These are phyloP conservation scores for Platycheirus albimanus DNA, from an alignment of 2,888 invertebrate species.

Conservation along the genomic window DNA sequence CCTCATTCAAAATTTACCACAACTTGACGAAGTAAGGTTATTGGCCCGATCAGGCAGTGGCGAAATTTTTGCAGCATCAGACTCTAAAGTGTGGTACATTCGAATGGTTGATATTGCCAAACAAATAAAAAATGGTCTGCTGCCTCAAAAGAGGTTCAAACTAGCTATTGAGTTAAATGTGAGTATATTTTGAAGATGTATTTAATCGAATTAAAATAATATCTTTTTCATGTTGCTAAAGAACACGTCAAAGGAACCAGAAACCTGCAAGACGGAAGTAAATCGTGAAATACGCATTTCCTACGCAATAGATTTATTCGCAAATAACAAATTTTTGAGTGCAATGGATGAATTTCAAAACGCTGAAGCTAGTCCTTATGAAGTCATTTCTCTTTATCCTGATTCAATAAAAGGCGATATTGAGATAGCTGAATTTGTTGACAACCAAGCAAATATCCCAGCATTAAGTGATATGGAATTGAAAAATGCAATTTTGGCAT, in stretches of 20 bases:
- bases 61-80: background rate
- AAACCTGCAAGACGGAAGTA: constrained; percentile 90
- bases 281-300: constrained; percentile 94
- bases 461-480: constrained; percentile 87
- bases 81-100: background rate
- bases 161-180: constrained; percentile 86
- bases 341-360: constrained; percentile 96
- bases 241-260: constrained; percentile 92
- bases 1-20: constrained; percentile 78
- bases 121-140: background rate
- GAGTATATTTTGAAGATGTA: constrained; percentile 81
- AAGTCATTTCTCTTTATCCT: constrained; percentile 97
- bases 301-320: constrained; percentile 95
- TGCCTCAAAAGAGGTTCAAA: background rate
- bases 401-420: constrained; percentile 85
- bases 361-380: constrained; percentile 95
- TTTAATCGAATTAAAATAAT: background rate
- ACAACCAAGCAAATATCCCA: constrained; percentile 62
- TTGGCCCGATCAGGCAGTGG: background rate
- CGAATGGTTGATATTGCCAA: background rate
- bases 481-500: constrained; percentile 93
- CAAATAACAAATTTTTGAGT: constrained; percentile 92
- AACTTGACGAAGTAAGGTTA: background rate
- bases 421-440: constrained; percentile 1
- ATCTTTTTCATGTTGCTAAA: constrained; percentile 80